These are phyloP conservation scores for Gallinago undulata DNA, from an alignment of 2,113 vertebrate genomes.

Conservation along the genomic window DNA sequence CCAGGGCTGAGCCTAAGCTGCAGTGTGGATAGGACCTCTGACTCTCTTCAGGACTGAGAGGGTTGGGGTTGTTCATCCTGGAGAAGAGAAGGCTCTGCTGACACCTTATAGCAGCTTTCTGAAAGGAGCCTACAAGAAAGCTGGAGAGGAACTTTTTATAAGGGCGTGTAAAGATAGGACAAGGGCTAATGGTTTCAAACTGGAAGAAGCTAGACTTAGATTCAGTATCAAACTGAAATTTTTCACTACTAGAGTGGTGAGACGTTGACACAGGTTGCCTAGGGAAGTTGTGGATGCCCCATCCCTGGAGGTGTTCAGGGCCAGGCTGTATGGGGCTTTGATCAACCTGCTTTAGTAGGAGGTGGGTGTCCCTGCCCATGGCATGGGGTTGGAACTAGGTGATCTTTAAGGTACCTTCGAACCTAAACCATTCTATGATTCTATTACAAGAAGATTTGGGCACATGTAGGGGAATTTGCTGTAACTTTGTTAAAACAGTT, in stretches of 20 bases:
- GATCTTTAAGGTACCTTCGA: neutral
- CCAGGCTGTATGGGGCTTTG: neutral
- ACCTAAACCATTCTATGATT: neutral
- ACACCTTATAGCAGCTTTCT: neutral
- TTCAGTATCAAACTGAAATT: neutral
- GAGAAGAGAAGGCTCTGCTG: neutral
- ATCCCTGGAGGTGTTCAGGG: neutral
- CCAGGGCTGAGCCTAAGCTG: neutral
- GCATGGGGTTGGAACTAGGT: neutral
- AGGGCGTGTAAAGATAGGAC: neutral
- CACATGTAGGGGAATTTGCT: neutral
- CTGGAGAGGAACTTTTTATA: neutral
- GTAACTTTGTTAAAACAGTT: neutral
- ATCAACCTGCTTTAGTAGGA: neutral
- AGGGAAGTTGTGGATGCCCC: neutral
- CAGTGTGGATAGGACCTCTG: neutral
- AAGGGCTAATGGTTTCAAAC: neutral
- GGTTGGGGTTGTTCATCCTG: neutral
- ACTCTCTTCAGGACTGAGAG: neutral
- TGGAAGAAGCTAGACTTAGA: neutral
- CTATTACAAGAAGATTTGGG: neutral
- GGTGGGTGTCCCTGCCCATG: neutral
- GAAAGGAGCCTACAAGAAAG: neutral
- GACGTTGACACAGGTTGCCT: neutral
- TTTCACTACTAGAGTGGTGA: neutral